These are phyloP conservation scores for Microctonus hyperodae DNA, from an alignment of 2,888 invertebrate genomes.

Conservation along the genomic window DNA sequence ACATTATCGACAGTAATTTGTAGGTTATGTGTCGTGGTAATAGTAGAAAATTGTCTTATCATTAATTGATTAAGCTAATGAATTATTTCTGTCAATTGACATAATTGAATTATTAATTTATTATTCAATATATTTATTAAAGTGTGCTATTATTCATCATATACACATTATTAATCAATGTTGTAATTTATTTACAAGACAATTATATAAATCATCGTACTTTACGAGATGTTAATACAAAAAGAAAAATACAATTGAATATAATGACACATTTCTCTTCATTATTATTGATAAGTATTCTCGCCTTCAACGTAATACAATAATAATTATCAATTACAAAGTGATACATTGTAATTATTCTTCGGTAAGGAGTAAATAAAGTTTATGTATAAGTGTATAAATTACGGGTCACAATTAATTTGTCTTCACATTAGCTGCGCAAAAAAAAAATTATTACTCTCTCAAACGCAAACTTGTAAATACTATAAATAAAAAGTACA, in stretches of 20 bases:
- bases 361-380: not conserved
- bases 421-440: not conserved
- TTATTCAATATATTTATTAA: not conserved
- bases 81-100: not conserved
- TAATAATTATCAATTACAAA: not conserved
- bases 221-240: not conserved
- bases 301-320: not conserved
- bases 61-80: not conserved
- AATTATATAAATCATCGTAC: slow-evolving; percentile 1
- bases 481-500: not conserved
- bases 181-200: slow-evolving; percentile 14
- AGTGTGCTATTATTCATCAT: slow-evolving; percentile 1
- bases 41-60: not conserved
- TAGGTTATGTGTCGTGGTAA: not conserved
- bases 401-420: not conserved
- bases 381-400: not conserved
- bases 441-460: not conserved
- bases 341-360: not conserved
- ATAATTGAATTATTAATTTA: not conserved
- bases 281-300: not conserved
- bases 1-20: not conserved
- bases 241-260: not conserved
- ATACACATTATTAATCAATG: not conserved
- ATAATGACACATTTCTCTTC: slow-evolving; percentile 10
- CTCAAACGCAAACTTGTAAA: not conserved